A percentile compares a stretch with the other conserved stretches of the same genome.
These are phyloP conservation scores for Cryptotermes secundus DNA, from an alignment of 1,140 invertebrate genomes.

Conservation along the genomic window DNA sequence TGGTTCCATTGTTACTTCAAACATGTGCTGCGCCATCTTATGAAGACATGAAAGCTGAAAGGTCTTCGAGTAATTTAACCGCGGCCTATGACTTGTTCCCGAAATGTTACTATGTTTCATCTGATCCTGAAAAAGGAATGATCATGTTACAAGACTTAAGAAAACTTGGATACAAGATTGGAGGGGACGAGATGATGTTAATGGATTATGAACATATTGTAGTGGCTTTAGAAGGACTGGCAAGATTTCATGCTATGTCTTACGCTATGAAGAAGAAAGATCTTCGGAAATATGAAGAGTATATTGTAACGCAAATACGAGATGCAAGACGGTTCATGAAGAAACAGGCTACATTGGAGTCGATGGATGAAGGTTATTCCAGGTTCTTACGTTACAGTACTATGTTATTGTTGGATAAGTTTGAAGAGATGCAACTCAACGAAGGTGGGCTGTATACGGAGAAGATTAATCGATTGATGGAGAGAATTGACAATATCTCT, in stretches of 20 bases:
- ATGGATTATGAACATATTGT: conserved; percentile 42
- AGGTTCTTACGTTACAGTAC: neutral
- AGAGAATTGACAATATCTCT: neutral
- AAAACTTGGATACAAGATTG: conserved; percentile 32
- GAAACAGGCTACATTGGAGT: neutral
- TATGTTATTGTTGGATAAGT: neutral
- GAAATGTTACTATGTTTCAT: conserved; percentile 18
- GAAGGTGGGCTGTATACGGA: neutral
- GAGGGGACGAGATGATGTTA: neutral
- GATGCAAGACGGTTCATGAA: neutral
- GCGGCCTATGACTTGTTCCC: neutral
- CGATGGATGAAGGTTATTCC: neutral
- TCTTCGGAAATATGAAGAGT: conserved; percentile 41
- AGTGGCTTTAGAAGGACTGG: conserved; percentile 45
- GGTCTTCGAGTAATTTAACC: neutral
- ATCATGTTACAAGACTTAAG: conserved; percentile 45
- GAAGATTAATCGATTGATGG: neutral
- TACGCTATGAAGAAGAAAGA: conserved; percentile 43
- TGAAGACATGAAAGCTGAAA: neutral
- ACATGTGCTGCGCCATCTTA: neutral
- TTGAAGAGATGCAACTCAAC: neutral
- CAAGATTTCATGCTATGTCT: conserved; percentile 46
- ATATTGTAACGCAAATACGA: conserved; percentile 38
- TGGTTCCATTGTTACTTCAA: neutral
- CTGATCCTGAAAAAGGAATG: conserved; percentile 6